These are phyloP conservation scores for Brachypterus glaber DNA, from an alignment of 2,888 invertebrate genomes.

Conservation along the genomic window DNA sequence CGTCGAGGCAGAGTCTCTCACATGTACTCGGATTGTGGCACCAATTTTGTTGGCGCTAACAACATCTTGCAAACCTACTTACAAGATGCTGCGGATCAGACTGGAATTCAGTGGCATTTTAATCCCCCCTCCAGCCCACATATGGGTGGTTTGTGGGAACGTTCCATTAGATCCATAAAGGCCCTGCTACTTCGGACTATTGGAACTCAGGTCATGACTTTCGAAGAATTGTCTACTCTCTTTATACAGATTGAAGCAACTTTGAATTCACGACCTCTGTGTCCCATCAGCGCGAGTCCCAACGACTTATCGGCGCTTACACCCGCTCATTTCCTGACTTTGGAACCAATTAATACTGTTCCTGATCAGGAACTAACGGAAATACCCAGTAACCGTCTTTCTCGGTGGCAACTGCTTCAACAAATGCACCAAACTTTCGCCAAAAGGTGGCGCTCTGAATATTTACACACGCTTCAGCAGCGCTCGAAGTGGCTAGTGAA, in stretches of 20 bases:
- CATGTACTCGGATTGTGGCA: constrained; percentile 13
- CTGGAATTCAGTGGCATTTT: constrained; percentile 24
- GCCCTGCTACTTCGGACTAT: constrained; percentile 22
- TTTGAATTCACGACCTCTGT: constrained; percentile 29
- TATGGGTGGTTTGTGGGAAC: constrained; percentile 30
- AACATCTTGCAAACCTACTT: constrained; percentile 5
- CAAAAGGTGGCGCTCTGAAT: background rate
- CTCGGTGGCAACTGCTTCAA: constrained; percentile 8
- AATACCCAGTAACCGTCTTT: background rate
- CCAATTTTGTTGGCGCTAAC: constrained; percentile 17
- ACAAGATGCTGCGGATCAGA: constrained; percentile 3
- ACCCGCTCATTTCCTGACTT: constrained; percentile 23
- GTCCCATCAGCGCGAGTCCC: constrained; percentile 21
- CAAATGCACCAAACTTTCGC: background rate
- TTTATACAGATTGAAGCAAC: constrained; percentile 26
- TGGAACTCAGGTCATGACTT: constrained; percentile 21
- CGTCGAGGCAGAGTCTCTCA: constrained; percentile 8
- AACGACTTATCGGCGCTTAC: constrained; percentile 21
- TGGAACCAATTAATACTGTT: constrained; percentile 11
- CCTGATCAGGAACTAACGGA: no score
- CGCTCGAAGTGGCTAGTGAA: no score
- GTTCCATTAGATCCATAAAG: constrained; percentile 27
- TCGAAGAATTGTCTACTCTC: constrained; percentile 28
- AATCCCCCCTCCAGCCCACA: constrained; percentile 27
- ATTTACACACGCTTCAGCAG: background rate